phyloP scores from a whole-genome alignment of 2,113 vertebrate genomes.

The Colinus virginianus region DNA sequence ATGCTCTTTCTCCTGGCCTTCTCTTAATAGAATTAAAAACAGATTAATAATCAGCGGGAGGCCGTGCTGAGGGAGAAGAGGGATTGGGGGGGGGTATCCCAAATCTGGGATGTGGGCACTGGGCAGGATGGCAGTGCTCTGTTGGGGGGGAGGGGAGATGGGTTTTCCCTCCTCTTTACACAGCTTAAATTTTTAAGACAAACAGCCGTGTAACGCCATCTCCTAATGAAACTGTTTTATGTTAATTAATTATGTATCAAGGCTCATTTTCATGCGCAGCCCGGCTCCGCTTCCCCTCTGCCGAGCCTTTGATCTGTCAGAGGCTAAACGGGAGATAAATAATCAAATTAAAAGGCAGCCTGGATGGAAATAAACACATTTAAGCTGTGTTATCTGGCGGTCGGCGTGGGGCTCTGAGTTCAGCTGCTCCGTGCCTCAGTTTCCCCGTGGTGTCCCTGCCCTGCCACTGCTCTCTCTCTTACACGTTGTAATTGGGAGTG shows the following conservation, averaged over 20 bases:
- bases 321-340: constrained; percentile 72
- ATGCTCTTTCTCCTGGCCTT: constrained; percentile 73
- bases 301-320: constrained; percentile 57
- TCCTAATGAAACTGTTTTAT: constrained; percentile 79
- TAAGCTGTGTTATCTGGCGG: neutral
- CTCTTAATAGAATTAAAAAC: constrained; percentile 71
- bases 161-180: neutral
- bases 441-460: fast-evolving
- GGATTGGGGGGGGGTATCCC: neutral
- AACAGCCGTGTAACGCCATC: constrained; percentile 55
- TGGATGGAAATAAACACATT: constrained; percentile 47
- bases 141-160: fast-evolving
- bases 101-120: too few relatives aligned
- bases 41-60: constrained; percentile 44
- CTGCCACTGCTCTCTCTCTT: neutral
- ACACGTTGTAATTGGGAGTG: neutral
- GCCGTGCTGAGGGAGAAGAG: neutral
- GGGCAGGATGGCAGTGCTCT: neutral
- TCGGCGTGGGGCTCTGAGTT: fast-evolving
- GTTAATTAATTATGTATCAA: constrained; percentile 79
- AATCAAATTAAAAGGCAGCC: constrained; percentile 58
- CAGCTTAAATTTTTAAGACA: constrained; percentile 54
- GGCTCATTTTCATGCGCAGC: constrained; percentile 72
- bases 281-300: constrained; percentile 31
- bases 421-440: fast-evolving